phyloP scores from a whole-genome alignment of 2,888 invertebrate species.

The Hipparchia semele region DNA sequence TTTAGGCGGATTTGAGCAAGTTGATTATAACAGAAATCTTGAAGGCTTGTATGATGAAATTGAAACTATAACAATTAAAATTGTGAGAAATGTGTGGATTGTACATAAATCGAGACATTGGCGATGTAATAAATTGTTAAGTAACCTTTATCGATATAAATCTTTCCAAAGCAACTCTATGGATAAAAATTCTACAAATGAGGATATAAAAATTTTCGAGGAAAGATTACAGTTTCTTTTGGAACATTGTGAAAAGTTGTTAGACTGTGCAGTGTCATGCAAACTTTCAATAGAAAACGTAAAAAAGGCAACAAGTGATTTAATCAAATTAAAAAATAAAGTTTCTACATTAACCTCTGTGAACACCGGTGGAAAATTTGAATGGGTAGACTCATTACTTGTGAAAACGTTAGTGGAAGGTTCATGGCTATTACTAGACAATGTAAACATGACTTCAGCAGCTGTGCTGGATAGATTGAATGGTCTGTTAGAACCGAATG shows the following conservation, averaged over 20 bases:
- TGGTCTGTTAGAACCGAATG: slow-evolving; percentile 96
- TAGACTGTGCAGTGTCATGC: slow-evolving; percentile 46
- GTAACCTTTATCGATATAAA: slow-evolving; percentile 61
- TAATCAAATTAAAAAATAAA: slow-evolving; percentile 66
- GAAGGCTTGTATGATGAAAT: slow-evolving; percentile 86
- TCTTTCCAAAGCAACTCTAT: slow-evolving; percentile 47
- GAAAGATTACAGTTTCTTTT: slow-evolving; percentile 60
- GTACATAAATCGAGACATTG: slow-evolving; percentile 49
- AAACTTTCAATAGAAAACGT: slow-evolving; percentile 47
- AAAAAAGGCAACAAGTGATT: slow-evolving; percentile 54
- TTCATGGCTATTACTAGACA: slow-evolving; percentile 93
- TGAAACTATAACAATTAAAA: slow-evolving; percentile 78
- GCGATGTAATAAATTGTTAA: slow-evolving; percentile 58
- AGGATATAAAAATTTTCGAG: slow-evolving; percentile 56
- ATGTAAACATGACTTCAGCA: slow-evolving; percentile 97
- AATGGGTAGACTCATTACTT: slow-evolving; percentile 95
- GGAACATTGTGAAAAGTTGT: slow-evolving; percentile 57
- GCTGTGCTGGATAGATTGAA: slow-evolving; percentile 98
- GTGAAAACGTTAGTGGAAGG: slow-evolving; percentile 93
- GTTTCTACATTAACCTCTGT: slow-evolving; percentile 83
- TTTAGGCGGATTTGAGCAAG: slow-evolving; percentile 98
- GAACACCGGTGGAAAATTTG: slow-evolving; percentile 94
- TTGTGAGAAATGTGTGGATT: slow-evolving; percentile 75
- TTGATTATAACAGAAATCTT: slow-evolving; percentile 88
- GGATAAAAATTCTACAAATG: slow-evolving; percentile 44